Percentiles rank a stretch among this genome's conserved stretches.
Conservation (phyloP, 2,888 invertebrate species). For the Gastracanthus pulcherrimus region DNA sequence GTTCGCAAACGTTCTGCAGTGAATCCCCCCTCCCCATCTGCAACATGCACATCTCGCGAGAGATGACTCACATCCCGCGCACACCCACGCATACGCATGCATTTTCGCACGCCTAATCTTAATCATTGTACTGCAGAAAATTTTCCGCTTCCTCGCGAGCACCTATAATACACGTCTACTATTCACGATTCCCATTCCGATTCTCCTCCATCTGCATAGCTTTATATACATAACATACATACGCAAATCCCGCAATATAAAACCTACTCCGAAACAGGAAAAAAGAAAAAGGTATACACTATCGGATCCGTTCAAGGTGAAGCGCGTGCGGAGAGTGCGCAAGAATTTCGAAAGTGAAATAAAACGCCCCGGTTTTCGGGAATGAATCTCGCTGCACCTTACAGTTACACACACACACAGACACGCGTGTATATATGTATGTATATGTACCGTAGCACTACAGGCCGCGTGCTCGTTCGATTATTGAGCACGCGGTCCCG, state of each 20-base stretch:
- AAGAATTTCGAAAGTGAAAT: too few species aligned
- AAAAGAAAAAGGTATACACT: neutral
- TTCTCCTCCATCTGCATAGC: too few species aligned
- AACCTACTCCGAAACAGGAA: too few species aligned
- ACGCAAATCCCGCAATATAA: too few species aligned
- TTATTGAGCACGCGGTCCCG: conserved; percentile 30
- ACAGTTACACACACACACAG: neutral
- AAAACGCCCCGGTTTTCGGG: neutral
- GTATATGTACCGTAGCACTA: neutral
- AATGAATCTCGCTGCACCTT: neutral
- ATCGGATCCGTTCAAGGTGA: neutral
- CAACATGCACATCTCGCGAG: neutral
- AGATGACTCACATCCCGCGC: neutral
- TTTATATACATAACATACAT: too few species aligned
- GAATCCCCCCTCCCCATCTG: neutral
- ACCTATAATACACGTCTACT: too few species aligned
- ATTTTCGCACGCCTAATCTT: too few species aligned
- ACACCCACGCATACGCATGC: neutral
- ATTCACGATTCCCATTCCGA: too few species aligned
- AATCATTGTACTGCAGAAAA: too few species aligned
- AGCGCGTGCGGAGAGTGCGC: neutral
- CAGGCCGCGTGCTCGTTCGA: conserved; percentile 15
- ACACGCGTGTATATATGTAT: neutral
- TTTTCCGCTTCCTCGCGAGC: neutral
- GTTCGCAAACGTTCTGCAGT: neutral